These are phyloP conservation scores for Torymus aiolomorphi DNA, from an alignment of 2,888 invertebrate species.

Conservation along the genomic window DNA sequence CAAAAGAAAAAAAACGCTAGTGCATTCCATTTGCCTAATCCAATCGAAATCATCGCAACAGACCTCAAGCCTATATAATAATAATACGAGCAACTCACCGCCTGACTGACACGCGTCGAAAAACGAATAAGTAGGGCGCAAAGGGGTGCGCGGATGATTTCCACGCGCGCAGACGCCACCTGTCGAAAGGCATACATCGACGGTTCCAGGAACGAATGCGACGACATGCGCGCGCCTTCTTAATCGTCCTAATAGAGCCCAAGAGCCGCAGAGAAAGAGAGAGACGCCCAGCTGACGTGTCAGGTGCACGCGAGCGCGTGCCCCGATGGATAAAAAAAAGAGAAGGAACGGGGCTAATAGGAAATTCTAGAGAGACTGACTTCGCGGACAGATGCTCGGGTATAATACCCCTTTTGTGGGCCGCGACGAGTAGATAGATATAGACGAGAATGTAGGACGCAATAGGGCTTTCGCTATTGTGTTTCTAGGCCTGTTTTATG, in stretches of 20 bases:
- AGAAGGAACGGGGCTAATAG: conserved; percentile 28
- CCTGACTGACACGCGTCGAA: not conserved
- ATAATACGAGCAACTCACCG: not conserved
- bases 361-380: conserved; percentile 19
- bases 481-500: conserved; percentile 43
- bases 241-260: conserved; percentile 51
- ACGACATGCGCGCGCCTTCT: conserved; percentile 47
- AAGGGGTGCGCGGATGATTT: not conserved
- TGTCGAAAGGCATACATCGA: not conserved
- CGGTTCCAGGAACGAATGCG: conserved; percentile 29
- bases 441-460: not conserved
- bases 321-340: not conserved
- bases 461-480: conserved; percentile 41
- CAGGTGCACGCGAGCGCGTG: conserved; percentile 40
- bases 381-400: conserved; percentile 35
- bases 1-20: too few species aligned
- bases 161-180: not conserved
- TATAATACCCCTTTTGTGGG: conserved; percentile 31
- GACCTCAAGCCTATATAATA: conserved; percentile 24
- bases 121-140: not conserved
- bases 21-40: conserved; percentile 14
- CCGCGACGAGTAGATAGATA: conserved; percentile 7
- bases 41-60: conserved; percentile 17
- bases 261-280: not conserved
- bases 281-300: conserved; percentile 53